Conservation (phyloP, 2,797 vertebrate genomes). For the Sebastes hopkinsi region DNA sequence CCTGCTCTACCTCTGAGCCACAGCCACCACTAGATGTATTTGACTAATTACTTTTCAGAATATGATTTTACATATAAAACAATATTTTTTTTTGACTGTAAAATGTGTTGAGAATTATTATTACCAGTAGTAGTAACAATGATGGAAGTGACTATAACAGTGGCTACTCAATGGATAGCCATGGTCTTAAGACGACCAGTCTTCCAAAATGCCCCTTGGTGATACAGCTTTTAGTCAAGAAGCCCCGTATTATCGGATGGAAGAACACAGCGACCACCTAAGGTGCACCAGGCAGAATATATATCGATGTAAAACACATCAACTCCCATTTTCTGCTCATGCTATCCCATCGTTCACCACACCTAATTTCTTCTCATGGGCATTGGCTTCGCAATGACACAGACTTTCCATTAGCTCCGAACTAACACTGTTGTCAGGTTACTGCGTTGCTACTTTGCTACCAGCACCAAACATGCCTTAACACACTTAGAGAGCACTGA, state of each 20-base stretch:
- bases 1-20: too few relatives aligned
- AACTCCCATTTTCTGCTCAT: slow-evolving; percentile 28
- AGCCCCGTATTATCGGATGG: neutral
- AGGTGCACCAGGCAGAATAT: slow-evolving; percentile 7
- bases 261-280: slow-evolving; percentile 7
- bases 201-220: neutral
- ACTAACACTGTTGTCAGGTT: slow-evolving; percentile 46
- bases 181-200: neutral
- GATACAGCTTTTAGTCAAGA: slow-evolving; percentile 7
- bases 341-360: slow-evolving; percentile 20
- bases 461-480: slow-evolving; percentile 35
- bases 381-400: slow-evolving; percentile 44
- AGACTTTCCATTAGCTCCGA: slow-evolving; percentile 65
- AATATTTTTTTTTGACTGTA: too few relatives aligned
- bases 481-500: slow-evolving; percentile 21
- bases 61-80: too few relatives aligned
- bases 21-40: too few relatives aligned
- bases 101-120: neutral
- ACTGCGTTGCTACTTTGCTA: slow-evolving; percentile 29
- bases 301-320: slow-evolving; percentile 38
- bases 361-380: slow-evolving; percentile 52
- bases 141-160: neutral
- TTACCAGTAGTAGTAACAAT: neutral
- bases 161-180: neutral
- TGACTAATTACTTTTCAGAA: too few relatives aligned